Percentiles rank a stretch among this genome's conserved stretches.
These are phyloP conservation scores for Masnerella sp. DNA, from an alignment of 2,888 invertebrate genomes.

Conservation along the genomic window DNA sequence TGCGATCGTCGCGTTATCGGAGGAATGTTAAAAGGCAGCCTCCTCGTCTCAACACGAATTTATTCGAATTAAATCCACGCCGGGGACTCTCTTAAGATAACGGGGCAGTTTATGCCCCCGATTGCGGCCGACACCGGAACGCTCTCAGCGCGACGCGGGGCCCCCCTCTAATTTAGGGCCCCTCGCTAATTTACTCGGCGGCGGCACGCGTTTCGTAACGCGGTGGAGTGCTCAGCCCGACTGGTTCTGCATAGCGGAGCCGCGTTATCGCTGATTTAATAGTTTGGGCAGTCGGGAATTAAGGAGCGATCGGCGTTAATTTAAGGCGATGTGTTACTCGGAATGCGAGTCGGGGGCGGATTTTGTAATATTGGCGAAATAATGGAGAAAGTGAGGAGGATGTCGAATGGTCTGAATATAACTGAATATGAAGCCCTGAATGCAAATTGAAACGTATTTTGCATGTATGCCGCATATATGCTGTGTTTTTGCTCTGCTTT, in stretches of 20 bases:
- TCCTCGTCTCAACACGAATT: slow-evolving; percentile 76
- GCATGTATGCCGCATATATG: no score
- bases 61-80: slow-evolving; percentile 76
- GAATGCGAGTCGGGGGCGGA: slow-evolving; percentile 8
- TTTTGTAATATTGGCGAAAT: slow-evolving; percentile 4
- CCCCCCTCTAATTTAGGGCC: slow-evolving; percentile 70
- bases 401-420: no score
- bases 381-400: slow-evolving; percentile 26
- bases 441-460: no score
- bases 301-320: slow-evolving; percentile 43
- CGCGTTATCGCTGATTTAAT: slow-evolving; percentile 50
- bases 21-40: slow-evolving; percentile 77
- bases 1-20: slow-evolving; percentile 68
- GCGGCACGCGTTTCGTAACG: slow-evolving; percentile 57
- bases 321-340: slow-evolving; percentile 42
- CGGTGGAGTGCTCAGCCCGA: slow-evolving; percentile 16
- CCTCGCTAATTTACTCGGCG: slow-evolving; percentile 53
- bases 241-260: slow-evolving; percentile 29
- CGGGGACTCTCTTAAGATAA: slow-evolving; percentile 71
- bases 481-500: no score
- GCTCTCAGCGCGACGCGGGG: slow-evolving; percentile 74
- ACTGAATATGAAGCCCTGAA: no score
- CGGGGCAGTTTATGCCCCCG: slow-evolving; percentile 77
- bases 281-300: slow-evolving; percentile 45
- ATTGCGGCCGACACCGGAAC: slow-evolving; percentile 77